A percentile compares a stretch with the other conserved stretches of the same genome.
Evolutionary conservation across 1,140 invertebrate species (phyloP).

Genomic region (Araneus ventricosus): DNA sequence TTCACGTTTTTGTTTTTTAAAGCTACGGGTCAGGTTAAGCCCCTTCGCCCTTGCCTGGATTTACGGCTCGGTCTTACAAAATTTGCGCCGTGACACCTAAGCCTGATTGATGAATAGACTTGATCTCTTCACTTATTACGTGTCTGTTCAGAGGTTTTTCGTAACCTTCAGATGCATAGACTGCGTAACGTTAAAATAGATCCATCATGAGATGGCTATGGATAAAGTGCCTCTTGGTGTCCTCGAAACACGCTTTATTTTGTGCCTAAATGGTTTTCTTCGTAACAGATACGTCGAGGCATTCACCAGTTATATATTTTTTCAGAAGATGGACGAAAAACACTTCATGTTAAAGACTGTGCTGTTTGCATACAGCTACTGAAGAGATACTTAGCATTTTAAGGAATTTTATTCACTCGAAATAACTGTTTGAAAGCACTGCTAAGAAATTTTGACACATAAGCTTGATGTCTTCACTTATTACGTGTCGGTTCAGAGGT

Average conservation of each 20-base stretch:
- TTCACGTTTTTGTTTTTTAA: neutral
- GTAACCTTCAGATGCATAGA: constrained; percentile 22
- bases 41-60: neutral
- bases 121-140: constrained; percentile 61
- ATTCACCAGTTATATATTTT: no score
- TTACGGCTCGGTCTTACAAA: constrained; percentile 57
- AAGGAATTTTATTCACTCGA: no score
- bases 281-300: no score
- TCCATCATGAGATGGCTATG: neutral
- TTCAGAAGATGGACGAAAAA: no score
- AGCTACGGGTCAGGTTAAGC: constrained; percentile 36
- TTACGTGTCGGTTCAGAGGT: no score
- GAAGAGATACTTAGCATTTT: no score
- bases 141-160: constrained; percentile 40
- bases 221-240: neutral
- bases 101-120: constrained; percentile 66
- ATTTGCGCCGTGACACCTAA: constrained; percentile 61
- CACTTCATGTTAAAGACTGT: no score
- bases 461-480: no score
- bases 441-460: no score
- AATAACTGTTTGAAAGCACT: no score
- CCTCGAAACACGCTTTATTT: neutral
- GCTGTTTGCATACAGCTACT: no score
- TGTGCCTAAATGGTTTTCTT: neutral
- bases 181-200: neutral